Conservation (phyloP, 1,140 invertebrate species). For the Lordiphosa clarofinis region DNA sequence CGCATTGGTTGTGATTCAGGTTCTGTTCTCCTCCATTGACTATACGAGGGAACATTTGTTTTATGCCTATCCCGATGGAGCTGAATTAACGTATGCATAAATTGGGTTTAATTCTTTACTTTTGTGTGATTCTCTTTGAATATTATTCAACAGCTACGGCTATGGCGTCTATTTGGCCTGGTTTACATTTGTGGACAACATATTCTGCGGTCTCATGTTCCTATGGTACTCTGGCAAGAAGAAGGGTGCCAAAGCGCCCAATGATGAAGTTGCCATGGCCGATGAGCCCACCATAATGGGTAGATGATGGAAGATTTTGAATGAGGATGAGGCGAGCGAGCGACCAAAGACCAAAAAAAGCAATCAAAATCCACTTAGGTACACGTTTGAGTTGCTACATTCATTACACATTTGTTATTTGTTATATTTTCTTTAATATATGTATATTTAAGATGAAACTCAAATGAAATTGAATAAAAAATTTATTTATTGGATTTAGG, state of each 20-base stretch:
- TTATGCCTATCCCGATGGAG: slow-evolving; percentile 85
- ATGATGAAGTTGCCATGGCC: slow-evolving; percentile 89
- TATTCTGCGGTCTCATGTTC: slow-evolving; percentile 86
- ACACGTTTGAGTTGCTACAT: slow-evolving; percentile 30
- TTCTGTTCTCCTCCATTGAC: slow-evolving; percentile 86
- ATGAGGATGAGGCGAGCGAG: not conserved
- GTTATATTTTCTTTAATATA: slow-evolving; percentile 59
- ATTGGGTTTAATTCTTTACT: not conserved
- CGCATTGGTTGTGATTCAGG: slow-evolving; percentile 90
- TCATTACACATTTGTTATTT: slow-evolving; percentile 65
- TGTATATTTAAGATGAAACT: slow-evolving; percentile 31
- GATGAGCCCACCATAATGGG: slow-evolving; percentile 92
- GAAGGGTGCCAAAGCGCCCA: slow-evolving; percentile 89
- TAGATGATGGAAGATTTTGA: slow-evolving; percentile 81
- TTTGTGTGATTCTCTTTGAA: not conserved
- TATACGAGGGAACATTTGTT: slow-evolving; percentile 85
- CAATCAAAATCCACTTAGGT: slow-evolving; percentile 17
- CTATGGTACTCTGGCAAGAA: slow-evolving; percentile 90
- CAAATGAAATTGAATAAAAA: slow-evolving; percentile 51
- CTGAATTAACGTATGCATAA: slow-evolving; percentile 82
- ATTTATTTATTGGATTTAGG: slow-evolving; percentile 3
- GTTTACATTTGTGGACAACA: slow-evolving; percentile 87
- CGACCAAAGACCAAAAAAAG: slow-evolving; percentile 65
- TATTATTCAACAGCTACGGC: slow-evolving; percentile 81
- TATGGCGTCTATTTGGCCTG: slow-evolving; percentile 90